A percentile compares a stretch with the other conserved stretches of the same genome.
Evolutionary conservation across 2,888 invertebrate species (phyloP).

Genomic region (Elaeidobius kamerunicus): DNA sequence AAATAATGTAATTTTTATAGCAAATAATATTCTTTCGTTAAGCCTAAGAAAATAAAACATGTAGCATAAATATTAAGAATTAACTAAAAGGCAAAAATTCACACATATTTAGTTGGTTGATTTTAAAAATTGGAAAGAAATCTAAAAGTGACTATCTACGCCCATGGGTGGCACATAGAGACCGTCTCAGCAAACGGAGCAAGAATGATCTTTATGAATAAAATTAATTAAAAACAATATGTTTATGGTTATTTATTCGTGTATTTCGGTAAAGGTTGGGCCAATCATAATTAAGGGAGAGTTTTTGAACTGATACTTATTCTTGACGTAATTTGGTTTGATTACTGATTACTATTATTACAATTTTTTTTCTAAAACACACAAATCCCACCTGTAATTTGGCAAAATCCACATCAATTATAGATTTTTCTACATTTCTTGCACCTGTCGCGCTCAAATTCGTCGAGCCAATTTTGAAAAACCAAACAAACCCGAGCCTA

Average conservation of each 20-base stretch:
- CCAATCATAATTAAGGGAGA: background rate
- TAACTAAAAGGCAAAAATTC: no score
- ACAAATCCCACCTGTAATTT: conserved; percentile 1
- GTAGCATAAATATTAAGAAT: no score
- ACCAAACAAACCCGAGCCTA: conserved; percentile 22
- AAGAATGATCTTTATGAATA: conserved; percentile 34
- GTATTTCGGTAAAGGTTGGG: conserved; percentile 25
- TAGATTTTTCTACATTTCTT: conserved; percentile 5
- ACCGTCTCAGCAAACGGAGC: conserved; percentile 11
- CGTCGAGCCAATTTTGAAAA: conserved; percentile 20
- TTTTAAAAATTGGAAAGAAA: no score
- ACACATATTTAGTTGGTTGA: no score
- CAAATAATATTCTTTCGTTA: no score
- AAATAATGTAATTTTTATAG: no score
- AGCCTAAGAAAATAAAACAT: no score
- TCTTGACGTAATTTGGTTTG: background rate
- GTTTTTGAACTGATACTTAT: conserved; percentile 2
- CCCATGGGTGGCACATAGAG: conserved; percentile 11
- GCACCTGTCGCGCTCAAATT: conserved; percentile 21
- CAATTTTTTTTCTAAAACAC: no score
- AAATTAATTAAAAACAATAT: conserved; percentile 37
- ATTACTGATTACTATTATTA: background rate
- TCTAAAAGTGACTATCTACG: no score
- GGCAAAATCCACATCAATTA: conserved; percentile 8
- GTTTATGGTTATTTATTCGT: conserved; percentile 31